Base-by-base conservation (phyloP, 2,797 vertebrate genomes). In the Pangasius macronema region DNA sequence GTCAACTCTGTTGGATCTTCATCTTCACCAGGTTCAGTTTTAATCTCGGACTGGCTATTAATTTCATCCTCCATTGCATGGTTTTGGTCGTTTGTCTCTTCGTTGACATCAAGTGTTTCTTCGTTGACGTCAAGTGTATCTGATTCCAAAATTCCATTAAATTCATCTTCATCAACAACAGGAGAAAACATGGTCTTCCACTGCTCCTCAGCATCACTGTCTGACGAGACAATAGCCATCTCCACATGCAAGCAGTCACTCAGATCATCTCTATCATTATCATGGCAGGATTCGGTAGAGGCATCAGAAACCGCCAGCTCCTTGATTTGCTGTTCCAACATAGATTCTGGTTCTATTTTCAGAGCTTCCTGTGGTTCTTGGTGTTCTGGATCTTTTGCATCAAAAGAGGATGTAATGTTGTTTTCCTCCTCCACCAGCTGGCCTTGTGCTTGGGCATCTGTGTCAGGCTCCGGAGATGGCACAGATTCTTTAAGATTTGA, bases 181-280 rank as follows among this genome's bases (percentile, higher is more conserved):
- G 95, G 95, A 39, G 96, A 95, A 87, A 95, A 96, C 91, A 95
- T 94, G 22, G 94, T 86, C 91, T 95, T 94, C 95, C 95, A 96
- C 85, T 95, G 95, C 10, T 96, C 96, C 63, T 96, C 95, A 0
- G 88, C 87, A 10, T 96, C 96, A 84, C 94, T 94, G 86, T 96
- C 95, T 42, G 95, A 96, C 0, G 93, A 95, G 39, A 91, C 91
- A 3, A 91, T 94, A 33, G 93, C 95, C 81, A 96, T 94, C 86
- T 96, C 95, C 65, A 94, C 94, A 70, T 84, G 89, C 11, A 96
- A 91, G 53, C 95, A 95, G 55, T 96, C 94, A 2, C 95, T 94
- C 3, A 94, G 90, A 68, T 95, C 94, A 3, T 96, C 93, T 13
- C 86, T 90, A 46, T 91, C 89, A n/a, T 87, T 87, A 85, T 94